phyloP scores from a whole-genome alignment of 2,888 invertebrate genomes.

The Callosobruchus maculatus region DNA sequence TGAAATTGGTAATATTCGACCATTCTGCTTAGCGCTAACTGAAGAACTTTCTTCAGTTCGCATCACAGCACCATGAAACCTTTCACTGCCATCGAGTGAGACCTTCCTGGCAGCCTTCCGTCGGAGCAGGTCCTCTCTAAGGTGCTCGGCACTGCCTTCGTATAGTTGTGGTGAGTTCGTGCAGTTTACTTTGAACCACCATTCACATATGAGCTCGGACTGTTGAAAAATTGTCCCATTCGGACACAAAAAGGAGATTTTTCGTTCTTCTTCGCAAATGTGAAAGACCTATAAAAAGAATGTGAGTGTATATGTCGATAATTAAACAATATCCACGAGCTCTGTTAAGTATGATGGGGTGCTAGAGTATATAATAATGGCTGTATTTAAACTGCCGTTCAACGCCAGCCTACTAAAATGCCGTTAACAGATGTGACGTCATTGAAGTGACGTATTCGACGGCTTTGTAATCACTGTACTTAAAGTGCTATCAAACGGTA shows the following conservation, averaged over 20 bases:
- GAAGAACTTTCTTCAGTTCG: slow-evolving; percentile 31
- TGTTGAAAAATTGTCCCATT: slow-evolving; percentile 91
- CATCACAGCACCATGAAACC: slow-evolving; percentile 41
- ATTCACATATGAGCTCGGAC: slow-evolving; percentile 86
- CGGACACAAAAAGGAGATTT: slow-evolving; percentile 87
- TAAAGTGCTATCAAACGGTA: too few species aligned
- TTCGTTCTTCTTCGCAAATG: slow-evolving; percentile 84
- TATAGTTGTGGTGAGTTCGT: slow-evolving; percentile 75
- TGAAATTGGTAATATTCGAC: slow-evolving; percentile 13
- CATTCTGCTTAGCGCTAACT: slow-evolving; percentile 21
- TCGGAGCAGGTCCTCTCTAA: slow-evolving; percentile 63
- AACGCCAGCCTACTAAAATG: too few species aligned
- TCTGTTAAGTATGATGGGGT: too few species aligned
- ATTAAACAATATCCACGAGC: too few species aligned
- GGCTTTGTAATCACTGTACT: too few species aligned
- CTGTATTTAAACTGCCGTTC: too few species aligned
- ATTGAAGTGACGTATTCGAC: too few species aligned
- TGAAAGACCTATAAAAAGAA: slow-evolving; percentile 73
- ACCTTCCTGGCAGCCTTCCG: slow-evolving; percentile 44
- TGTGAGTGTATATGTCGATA: too few species aligned
- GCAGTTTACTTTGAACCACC: slow-evolving; percentile 94
- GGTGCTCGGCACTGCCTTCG: slow-evolving; percentile 77
- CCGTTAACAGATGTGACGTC: too few species aligned
- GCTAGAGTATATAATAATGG: too few species aligned
- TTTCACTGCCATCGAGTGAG: slow-evolving; percentile 45